Percentiles rank a stretch among this genome's conserved stretches.
Conservation (phyloP, 2,797 vertebrate species). For the Dryobates pubescens region DNA sequence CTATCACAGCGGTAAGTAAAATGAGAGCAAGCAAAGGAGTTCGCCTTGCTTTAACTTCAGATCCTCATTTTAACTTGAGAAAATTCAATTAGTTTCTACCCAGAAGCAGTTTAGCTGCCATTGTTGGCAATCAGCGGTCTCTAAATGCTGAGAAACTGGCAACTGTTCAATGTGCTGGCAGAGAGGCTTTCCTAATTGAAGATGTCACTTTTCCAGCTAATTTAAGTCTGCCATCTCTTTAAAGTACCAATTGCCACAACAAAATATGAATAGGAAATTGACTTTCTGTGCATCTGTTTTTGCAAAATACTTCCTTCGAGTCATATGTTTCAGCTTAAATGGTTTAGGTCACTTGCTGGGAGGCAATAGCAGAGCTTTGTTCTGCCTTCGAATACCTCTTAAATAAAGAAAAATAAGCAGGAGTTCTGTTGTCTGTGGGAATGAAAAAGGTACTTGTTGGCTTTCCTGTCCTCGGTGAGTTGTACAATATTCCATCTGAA, state of each 20-base stretch:
- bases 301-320: slow-evolving; percentile 68
- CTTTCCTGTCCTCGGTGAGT: neutral
- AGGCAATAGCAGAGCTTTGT: slow-evolving; percentile 10
- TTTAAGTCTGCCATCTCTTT: slow-evolving; percentile 70
- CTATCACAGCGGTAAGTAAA: slow-evolving; percentile 14
- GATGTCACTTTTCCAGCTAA: slow-evolving; percentile 74
- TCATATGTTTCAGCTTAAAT: slow-evolving; percentile 66
- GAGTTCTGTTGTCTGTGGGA: neutral
- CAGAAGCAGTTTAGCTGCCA: slow-evolving; percentile 70
- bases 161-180: slow-evolving; percentile 70
- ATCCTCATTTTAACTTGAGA: slow-evolving; percentile 51
- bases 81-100: slow-evolving; percentile 75
- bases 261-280: slow-evolving; percentile 73
- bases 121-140: slow-evolving; percentile 72
- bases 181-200: slow-evolving; percentile 77
- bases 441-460: neutral
- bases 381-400: neutral
- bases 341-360: slow-evolving; percentile 56
- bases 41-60: slow-evolving; percentile 50
- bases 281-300: slow-evolving; percentile 73
- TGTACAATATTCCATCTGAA: neutral
- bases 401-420: slow-evolving; percentile 20
- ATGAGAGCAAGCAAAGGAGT: slow-evolving; percentile 31
- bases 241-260: slow-evolving; percentile 68
- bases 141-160: slow-evolving; percentile 75